phyloP scores from a whole-genome alignment of 2,113 vertebrate species.

The Hippocampus mohnikei region DNA sequence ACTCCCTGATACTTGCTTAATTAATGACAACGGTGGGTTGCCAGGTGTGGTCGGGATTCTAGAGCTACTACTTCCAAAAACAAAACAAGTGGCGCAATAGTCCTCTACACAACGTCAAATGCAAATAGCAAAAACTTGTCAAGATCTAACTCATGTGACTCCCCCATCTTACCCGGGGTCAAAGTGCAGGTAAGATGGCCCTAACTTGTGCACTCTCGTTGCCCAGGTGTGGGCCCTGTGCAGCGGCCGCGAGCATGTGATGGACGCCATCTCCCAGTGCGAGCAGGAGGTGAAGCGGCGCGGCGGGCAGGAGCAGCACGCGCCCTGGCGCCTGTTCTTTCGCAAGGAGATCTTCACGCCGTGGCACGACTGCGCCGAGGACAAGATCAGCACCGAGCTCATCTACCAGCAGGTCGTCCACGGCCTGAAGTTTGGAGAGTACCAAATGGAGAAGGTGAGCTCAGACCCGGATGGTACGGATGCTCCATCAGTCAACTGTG shows the following conservation, averaged over 20 bases:
- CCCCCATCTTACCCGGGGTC: not conserved
- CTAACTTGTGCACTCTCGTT: not conserved
- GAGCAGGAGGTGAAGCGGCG: slow-evolving; percentile 84
- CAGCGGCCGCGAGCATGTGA: slow-evolving; percentile 81
- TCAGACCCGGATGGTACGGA: not conserved
- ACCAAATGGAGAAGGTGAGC: slow-evolving; percentile 80
- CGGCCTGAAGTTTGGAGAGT: slow-evolving; percentile 85
- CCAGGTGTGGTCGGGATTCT: too few relatives aligned
- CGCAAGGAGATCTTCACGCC: slow-evolving; percentile 94
- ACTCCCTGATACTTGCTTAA: too few relatives aligned
- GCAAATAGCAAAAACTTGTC: too few relatives aligned
- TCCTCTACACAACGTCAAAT: too few relatives aligned
- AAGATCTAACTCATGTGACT: not conserved
- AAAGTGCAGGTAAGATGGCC: not conserved
- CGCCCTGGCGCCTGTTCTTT: slow-evolving; percentile 89
- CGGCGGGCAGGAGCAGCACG: slow-evolving; percentile 81
- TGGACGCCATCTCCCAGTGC: slow-evolving; percentile 93
- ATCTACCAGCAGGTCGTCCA: slow-evolving; percentile 89
- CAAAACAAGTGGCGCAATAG: too few relatives aligned
- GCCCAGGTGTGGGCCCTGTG: slow-evolving; percentile 89
- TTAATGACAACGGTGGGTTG: too few relatives aligned
- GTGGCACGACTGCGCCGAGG: slow-evolving; percentile 85
- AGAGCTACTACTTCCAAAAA: too few relatives aligned
- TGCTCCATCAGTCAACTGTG: not conserved
- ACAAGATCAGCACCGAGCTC: slow-evolving; percentile 85